Conservation (phyloP, 2,797 vertebrate genomes). For the Australoheros facetus region DNA sequence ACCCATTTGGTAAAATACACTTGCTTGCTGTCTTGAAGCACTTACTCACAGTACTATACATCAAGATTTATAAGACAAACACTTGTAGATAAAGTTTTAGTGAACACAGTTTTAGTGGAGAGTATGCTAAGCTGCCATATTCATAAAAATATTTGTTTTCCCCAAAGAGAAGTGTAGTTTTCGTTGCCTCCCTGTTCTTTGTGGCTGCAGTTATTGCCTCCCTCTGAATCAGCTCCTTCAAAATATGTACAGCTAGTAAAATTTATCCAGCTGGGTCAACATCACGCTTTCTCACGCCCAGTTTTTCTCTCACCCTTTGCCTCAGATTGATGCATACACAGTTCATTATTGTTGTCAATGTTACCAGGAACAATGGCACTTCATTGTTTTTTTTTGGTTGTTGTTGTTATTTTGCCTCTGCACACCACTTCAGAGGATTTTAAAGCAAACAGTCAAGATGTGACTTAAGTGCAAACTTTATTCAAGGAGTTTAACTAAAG, state of each 20-base stretch:
- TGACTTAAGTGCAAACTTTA: no score
- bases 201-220: conserved; percentile 20
- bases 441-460: no score
- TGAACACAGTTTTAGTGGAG: not conserved
- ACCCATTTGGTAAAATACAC: not conserved
- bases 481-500: no score
- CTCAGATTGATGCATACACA: not conserved
- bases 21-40: not conserved
- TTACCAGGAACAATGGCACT: not conserved
- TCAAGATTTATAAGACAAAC: not conserved
- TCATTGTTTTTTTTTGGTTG: no score
- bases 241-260: conserved; percentile 21
- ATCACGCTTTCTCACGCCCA: conserved; percentile 31
- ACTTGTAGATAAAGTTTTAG: not conserved
- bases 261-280: conserved; percentile 52
- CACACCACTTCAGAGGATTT: no score
- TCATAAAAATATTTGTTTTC: not conserved
- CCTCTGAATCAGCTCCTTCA: conserved; percentile 4
- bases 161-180: conserved; percentile 47
- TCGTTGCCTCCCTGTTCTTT: conserved; percentile 45
- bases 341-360: not conserved
- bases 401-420: no score
- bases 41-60: not conserved
- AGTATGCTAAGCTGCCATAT: not conserved
- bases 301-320: not conserved